Base-by-base conservation (phyloP, 2,113 vertebrate genomes). In the Paradoxurus hermaphroditus region DNA sequence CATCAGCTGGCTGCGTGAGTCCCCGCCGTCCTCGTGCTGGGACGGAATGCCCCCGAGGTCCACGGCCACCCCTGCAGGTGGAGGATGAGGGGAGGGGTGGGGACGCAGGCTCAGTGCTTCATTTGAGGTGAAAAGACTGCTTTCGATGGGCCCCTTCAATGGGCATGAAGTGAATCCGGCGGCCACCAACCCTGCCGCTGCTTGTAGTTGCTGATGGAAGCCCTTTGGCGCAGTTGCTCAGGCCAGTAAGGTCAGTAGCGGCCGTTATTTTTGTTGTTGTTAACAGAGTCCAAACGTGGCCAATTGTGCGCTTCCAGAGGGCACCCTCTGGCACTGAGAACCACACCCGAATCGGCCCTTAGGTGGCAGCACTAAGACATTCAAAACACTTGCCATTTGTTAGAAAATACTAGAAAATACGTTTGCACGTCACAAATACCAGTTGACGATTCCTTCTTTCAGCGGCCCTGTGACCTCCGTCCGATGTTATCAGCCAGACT, bases 71-170 rank as follows among this genome's bases (percentile, higher is more conserved):
- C n/a, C 67, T 2, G 39, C 0, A 0, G 2, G 53, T 9, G 23
- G 27, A 6, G 27, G 6, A 2, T 7, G 27, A 4, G 8, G 8
- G 7, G 10, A 27, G 21, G n/a, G 19, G 4, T 18, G 63, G 67
- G 19, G 31, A 46, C 0, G 0, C 0, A 0, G 3, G 4, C 72
- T 4, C 49, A 4, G 6, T 0, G 62, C 51, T 56, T 12, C 11
- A 0, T 23, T 53, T 44, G 3, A 29, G 21, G 68, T 7, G 3
- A 27, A 25, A 31, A 53, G 39, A 65, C 29, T 1, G 0, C 13
- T 19, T 19, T 0, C 0, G 25, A 31, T 0, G 25, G 34, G 5
- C 1, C 13, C 68, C 49, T 3, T 4, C 12, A 0, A 4, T 3
- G 39, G 6, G 46, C 13, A 41, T 0, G 39, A 34, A 16, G 34